A percentile compares a stretch with the other conserved stretches of the same genome.
Conservation (phyloP, 1,140 invertebrate genomes). For the Bombus haemorrhoidalis region DNA sequence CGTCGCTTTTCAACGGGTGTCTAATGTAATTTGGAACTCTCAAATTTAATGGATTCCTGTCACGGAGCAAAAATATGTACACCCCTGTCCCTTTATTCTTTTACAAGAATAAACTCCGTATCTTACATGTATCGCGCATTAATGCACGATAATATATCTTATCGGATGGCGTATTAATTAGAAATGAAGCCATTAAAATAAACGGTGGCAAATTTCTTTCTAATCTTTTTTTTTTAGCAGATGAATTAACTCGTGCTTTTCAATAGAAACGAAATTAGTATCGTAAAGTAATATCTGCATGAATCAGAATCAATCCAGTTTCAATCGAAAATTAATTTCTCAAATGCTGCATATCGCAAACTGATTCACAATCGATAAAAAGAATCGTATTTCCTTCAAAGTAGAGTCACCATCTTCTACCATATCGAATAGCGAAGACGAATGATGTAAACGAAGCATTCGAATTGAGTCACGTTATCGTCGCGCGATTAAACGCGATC, state of each 20-base stretch:
- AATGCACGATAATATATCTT: background rate
- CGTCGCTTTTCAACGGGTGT: background rate
- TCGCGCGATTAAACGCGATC: constrained; percentile 31
- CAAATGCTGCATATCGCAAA: too few species aligned
- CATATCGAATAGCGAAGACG: background rate
- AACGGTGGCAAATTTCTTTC: too few species aligned
- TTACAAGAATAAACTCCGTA: background rate
- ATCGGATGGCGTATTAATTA: background rate
- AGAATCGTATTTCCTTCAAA: background rate
- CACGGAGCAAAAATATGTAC: too few species aligned
- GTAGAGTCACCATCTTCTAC: background rate
- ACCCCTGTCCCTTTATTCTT: too few species aligned
- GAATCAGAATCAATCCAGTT: too few species aligned
- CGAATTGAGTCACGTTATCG: constrained; percentile 34
- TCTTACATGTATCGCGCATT: background rate
- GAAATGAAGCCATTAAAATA: background rate
- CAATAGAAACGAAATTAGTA: too few species aligned
- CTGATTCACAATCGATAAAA: too few species aligned
- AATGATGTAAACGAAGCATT: background rate
- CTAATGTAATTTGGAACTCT: background rate
- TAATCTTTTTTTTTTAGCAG: background rate
- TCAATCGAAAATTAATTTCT: too few species aligned
- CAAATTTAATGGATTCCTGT: background rate
- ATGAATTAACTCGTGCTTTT: too few species aligned
- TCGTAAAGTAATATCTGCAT: too few species aligned